Percentiles rank a stretch among this genome's conserved stretches.
Conservation (phyloP, 2,113 vertebrate species). For the Stegastes partitus region DNA sequence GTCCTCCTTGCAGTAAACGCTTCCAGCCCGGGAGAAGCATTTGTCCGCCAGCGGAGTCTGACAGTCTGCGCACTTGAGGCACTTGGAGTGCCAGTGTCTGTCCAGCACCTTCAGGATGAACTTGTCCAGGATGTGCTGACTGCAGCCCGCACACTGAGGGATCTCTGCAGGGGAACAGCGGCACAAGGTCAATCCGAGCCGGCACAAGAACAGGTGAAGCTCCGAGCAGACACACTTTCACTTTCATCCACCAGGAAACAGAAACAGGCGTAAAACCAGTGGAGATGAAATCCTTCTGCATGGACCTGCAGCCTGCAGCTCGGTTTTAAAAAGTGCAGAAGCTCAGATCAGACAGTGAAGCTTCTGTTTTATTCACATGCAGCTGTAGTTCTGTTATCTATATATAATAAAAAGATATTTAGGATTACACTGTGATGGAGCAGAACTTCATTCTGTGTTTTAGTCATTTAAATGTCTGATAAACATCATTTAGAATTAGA, state of each 20-base stretch:
- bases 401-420: too few species aligned
- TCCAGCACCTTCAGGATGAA: constrained; percentile 99
- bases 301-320: too few species aligned
- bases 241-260: too few species aligned
- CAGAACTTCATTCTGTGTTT: too few species aligned
- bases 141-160: constrained; percentile 97
- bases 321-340: background rate
- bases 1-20: constrained; percentile 98
- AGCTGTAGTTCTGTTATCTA: too few species aligned
- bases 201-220: background rate
- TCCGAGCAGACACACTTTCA: too few species aligned
- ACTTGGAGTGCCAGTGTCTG: constrained; percentile 98
- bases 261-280: too few species aligned
- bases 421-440: too few species aligned
- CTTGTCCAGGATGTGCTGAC: constrained; percentile 98
- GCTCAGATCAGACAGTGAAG: background rate
- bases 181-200: constrained; percentile 13
- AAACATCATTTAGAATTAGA: too few species aligned
- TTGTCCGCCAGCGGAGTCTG: constrained; percentile 95
- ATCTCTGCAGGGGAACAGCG: constrained; percentile 87
- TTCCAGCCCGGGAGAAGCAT: constrained; percentile 96
- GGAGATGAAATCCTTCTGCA: too few species aligned
- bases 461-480: too few species aligned
- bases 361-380: too few species aligned
- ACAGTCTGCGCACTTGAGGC: constrained; percentile 98